A percentile compares a stretch with the other conserved stretches of the same genome.
phyloP scores from a whole-genome alignment of 2,888 invertebrate species.

The Drosophila mettleri region DNA sequence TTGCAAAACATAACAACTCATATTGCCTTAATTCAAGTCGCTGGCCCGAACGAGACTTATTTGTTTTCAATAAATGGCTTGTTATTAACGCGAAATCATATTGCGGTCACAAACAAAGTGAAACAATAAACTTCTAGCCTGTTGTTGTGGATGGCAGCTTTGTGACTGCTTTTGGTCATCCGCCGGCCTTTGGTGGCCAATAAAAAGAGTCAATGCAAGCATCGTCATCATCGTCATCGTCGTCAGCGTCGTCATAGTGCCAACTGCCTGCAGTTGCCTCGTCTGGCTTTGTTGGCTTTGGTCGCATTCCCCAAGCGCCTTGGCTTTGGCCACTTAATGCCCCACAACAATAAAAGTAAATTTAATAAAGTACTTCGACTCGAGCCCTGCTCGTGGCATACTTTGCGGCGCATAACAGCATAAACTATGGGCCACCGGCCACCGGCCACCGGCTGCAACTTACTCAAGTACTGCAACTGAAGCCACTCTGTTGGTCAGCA shows the following conservation, averaged over 20 bases:
- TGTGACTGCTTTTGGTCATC: slow-evolving; percentile 52
- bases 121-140: slow-evolving; percentile 35
- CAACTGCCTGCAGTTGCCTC: slow-evolving; percentile 20
- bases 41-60: slow-evolving; percentile 15
- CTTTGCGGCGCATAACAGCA: slow-evolving; percentile 75
- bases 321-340: slow-evolving; percentile 70
- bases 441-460: slow-evolving; percentile 43
- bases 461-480: slow-evolving; percentile 32
- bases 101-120: slow-evolving; percentile 49
- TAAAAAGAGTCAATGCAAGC: slow-evolving; percentile 47
- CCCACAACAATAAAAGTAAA: slow-evolving; percentile 76
- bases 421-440: slow-evolving; percentile 60
- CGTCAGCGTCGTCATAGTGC: slow-evolving; percentile 14
- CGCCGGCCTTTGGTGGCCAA: slow-evolving; percentile 69
- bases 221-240: slow-evolving; percentile 37
- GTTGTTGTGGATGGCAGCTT: slow-evolving; percentile 38
- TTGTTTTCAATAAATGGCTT: slow-evolving; percentile 48
- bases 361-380: slow-evolving; percentile 68
- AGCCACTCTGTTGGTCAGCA: slow-evolving; percentile 15
- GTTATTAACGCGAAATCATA: slow-evolving; percentile 55
- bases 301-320: slow-evolving; percentile 45
- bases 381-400: slow-evolving; percentile 63
- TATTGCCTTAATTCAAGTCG: neutral
- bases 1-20: neutral
- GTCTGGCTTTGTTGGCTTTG: slow-evolving; percentile 29